Evolutionary conservation across 2,797 vertebrate species (phyloP).

Genomic region (Spheniscus humboldti): DNA sequence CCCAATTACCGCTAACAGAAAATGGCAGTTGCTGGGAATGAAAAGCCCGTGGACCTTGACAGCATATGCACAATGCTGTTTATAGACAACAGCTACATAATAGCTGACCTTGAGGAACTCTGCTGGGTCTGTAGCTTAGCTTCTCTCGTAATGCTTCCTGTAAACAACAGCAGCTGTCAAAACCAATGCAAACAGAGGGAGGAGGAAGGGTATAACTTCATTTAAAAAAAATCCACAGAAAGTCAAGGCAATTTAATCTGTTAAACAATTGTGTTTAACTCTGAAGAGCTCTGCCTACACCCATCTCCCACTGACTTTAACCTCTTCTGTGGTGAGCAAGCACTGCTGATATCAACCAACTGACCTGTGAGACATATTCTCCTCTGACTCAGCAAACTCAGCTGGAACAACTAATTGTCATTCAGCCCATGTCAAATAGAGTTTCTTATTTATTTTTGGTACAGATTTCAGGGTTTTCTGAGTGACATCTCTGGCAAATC

Average conservation of each 20-base stretch:
- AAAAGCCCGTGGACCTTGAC: constrained; percentile 18
- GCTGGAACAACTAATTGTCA: neutral
- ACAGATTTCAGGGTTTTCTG: neutral
- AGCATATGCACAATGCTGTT: neutral
- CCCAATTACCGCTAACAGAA: neutral
- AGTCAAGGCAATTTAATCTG: neutral
- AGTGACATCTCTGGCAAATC: neutral
- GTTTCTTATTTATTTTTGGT: neutral
- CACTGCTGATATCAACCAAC: neutral
- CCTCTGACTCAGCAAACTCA: constrained; percentile 8
- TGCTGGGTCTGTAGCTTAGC: neutral
- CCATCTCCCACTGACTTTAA: neutral
- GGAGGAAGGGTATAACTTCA: neutral
- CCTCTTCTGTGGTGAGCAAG: neutral
- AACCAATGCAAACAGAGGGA: neutral
- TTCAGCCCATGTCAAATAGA: neutral
- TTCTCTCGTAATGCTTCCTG: neutral
- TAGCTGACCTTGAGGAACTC: constrained; percentile 19
- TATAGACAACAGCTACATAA: neutral
- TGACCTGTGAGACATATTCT: neutral
- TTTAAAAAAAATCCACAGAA: neutral
- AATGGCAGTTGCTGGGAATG: neutral
- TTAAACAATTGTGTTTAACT: neutral
- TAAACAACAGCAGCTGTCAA: constrained; percentile 32
- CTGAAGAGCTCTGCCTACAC: neutral